These are phyloP conservation scores for Megalops cyprinoides DNA, from an alignment of 2,797 vertebrate genomes.

Conservation along the genomic window DNA sequence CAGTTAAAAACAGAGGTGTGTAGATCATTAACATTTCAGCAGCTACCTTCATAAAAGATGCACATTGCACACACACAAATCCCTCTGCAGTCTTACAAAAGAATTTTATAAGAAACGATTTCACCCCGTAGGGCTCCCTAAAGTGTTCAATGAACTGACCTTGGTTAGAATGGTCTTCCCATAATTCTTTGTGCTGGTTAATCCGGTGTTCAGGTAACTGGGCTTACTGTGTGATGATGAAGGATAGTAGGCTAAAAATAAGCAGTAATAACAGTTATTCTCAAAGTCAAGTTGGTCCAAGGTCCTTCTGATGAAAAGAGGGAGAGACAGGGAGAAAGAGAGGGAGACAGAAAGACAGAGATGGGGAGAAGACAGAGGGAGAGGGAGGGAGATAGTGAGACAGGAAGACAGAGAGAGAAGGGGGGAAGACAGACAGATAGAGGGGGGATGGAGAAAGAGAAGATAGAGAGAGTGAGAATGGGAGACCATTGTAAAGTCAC, in stretches of 20 bases:
- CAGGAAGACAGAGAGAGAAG: conserved; percentile 4
- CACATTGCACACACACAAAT: no score
- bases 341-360: not conserved
- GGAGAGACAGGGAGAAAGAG: not conserved
- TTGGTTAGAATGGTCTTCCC: conserved; percentile 99
- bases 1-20: no score
- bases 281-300: not conserved
- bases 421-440: not conserved
- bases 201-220: conserved; percentile 93
- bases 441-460: not conserved
- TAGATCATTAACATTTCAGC: no score
- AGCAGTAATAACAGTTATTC: not conserved
- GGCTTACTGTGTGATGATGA: conserved; percentile 76
- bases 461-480: not conserved
- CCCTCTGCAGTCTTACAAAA: no score
- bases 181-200: conserved; percentile 98
- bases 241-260: conserved; percentile 84
- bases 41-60: no score
- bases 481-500: not conserved
- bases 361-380: not conserved
- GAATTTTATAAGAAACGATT: no score
- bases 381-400: not conserved
- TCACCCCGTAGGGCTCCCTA: not conserved
- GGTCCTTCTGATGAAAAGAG: conserved; percentile 48
- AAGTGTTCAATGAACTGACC: conserved; percentile 64